Conservation (phyloP, 2,113 vertebrate species). For the Oplegnathus fasciatus region DNA sequence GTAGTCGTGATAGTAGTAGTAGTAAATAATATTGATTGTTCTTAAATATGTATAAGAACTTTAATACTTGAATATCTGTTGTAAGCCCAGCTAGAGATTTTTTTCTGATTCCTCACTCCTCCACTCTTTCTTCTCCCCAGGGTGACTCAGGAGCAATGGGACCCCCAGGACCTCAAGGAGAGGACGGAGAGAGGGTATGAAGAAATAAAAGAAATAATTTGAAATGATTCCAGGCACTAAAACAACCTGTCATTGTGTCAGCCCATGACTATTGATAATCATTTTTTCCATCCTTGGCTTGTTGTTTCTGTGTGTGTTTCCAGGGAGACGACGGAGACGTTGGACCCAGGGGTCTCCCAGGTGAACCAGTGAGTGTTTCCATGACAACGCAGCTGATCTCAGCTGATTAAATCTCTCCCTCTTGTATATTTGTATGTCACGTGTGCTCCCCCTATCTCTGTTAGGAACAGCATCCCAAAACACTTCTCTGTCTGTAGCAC, state of each 20-base stretch:
- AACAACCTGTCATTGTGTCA: not conserved
- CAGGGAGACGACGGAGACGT: conserved; percentile 98
- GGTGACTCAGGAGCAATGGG: conserved; percentile 91
- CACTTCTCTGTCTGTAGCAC: not conserved
- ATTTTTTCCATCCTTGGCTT: not conserved
- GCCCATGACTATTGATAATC: not conserved
- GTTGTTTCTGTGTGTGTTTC: conserved; percentile 51
- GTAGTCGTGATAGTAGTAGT: not conserved
- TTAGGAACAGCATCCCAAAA: not conserved
- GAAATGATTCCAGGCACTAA: not conserved
- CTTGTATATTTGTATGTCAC: not conserved
- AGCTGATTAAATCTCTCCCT: not conserved
- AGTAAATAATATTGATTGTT: not conserved
- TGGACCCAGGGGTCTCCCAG: conserved; percentile 95
- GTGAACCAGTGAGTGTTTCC: conserved; percentile 93
- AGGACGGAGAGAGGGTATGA: conserved; percentile 94
- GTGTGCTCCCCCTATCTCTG: not conserved
- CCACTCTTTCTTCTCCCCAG: conserved; percentile 72
- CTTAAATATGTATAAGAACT: not conserved
- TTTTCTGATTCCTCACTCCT: not conserved
- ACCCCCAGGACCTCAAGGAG: conserved; percentile 89
- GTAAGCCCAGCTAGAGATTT: not conserved
- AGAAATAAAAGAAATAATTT: not conserved
- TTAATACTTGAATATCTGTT: not conserved
- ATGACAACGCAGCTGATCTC: conserved; percentile 32